These are phyloP conservation scores for Falco berigora DNA, from an alignment of 2,797 vertebrate genomes.

Conservation along the genomic window DNA sequence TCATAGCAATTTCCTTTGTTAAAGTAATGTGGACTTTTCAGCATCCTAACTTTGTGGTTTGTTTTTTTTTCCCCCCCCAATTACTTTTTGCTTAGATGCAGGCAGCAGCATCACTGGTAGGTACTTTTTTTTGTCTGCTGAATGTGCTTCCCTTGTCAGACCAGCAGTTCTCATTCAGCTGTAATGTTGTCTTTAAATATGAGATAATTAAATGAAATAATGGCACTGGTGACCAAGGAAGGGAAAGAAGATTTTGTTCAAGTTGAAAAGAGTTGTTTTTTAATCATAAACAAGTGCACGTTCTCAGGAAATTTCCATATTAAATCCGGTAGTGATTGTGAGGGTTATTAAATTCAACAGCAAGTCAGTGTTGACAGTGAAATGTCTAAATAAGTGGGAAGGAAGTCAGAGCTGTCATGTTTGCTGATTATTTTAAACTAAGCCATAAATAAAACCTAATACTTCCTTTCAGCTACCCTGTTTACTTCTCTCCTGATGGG, in stretches of 20 bases:
- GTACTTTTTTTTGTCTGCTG: background rate
- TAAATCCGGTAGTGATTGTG: background rate
- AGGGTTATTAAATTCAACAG: background rate
- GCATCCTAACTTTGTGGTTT: background rate
- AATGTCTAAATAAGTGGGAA: background rate
- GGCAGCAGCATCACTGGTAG: background rate
- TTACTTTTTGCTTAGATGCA: background rate
- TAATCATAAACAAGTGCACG: background rate
- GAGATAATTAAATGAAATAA: conserved; percentile 21
- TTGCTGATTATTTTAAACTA: background rate
- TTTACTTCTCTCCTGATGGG: background rate
- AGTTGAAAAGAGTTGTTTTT: background rate
- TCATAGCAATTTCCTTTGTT: background rate
- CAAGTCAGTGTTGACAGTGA: background rate
- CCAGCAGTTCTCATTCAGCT: conserved; percentile 11
- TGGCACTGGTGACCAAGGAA: background rate
- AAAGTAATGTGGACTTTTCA: background rate
- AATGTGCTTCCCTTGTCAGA: background rate
- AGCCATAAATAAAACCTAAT: background rate
- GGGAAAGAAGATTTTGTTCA: background rate
- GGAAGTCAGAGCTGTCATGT: background rate
- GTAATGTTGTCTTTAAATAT: conserved; percentile 20
- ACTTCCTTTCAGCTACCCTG: background rate
- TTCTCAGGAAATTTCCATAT: background rate
- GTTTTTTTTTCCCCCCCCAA: background rate